Evolutionary conservation across 1,140 invertebrate genomes (phyloP).

Genomic region (Trachelipus rathkii): DNA sequence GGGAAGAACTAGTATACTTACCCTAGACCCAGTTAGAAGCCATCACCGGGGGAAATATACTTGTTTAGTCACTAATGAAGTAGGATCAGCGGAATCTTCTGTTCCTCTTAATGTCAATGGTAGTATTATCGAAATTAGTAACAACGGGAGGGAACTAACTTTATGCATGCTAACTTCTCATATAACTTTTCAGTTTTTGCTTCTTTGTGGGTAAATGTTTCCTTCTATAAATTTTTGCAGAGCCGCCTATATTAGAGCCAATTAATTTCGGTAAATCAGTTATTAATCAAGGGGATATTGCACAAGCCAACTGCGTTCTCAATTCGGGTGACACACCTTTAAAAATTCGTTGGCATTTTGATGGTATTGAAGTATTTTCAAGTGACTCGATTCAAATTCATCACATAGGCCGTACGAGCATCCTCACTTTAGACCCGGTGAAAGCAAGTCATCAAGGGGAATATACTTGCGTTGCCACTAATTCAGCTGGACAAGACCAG

Average conservation of each 20-base stretch:
- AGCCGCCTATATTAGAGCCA: slow-evolving; percentile 27
- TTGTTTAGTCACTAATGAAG: slow-evolving; percentile 62
- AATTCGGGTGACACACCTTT: slow-evolving; percentile 23
- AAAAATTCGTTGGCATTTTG: slow-evolving; percentile 63
- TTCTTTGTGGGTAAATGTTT: not conserved
- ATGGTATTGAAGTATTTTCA: slow-evolving; percentile 56
- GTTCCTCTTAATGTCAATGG: slow-evolving; percentile 39
- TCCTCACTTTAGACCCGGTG: slow-evolving; percentile 26
- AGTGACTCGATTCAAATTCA: slow-evolving; percentile 47
- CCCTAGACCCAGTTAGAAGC: slow-evolving; percentile 41
- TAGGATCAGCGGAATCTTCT: slow-evolving; percentile 49
- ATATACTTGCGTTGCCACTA: slow-evolving; percentile 54
- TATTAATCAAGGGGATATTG: slow-evolving; percentile 38
- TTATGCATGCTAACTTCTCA: not conserved
- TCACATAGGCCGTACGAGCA: slow-evolving; percentile 56
- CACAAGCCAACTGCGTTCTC: slow-evolving; percentile 27
- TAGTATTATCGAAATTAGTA: slow-evolving; percentile 18
- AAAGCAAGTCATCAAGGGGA: slow-evolving; percentile 59
- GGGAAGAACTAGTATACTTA: slow-evolving; percentile 44
- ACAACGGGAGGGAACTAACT: not conserved
- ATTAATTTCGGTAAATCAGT: slow-evolving; percentile 41
- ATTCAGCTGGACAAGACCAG: slow-evolving; percentile 49
- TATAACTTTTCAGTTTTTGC: not conserved
- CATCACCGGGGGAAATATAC: slow-evolving; percentile 48
- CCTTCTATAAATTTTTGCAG: slow-evolving; percentile 15